Conservation (phyloP, 2,888 invertebrate genomes). For the Acanthosepion pharaonis region DNA sequence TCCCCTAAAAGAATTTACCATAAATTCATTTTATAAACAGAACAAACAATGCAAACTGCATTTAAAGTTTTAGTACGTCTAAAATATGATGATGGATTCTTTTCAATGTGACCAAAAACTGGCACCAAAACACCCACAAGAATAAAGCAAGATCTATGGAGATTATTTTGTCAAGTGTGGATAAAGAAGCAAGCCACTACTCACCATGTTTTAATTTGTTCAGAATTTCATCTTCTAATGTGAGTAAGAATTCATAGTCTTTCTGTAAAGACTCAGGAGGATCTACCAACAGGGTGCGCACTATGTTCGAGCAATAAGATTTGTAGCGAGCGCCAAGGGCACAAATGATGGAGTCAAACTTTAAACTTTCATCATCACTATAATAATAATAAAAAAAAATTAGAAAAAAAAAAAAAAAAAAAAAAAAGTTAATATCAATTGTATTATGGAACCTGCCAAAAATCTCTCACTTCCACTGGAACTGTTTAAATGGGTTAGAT, state of each 20-base stretch:
- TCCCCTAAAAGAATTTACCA: too few species aligned
- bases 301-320: constrained; percentile 97
- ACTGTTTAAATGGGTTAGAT: too few species aligned
- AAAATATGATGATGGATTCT: too few species aligned
- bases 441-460: too few species aligned
- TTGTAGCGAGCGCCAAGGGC: constrained; percentile 95
- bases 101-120: too few species aligned
- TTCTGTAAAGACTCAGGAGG: constrained; percentile 83
- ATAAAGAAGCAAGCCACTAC: constrained; percentile 14
- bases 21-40: too few species aligned
- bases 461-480: too few species aligned
- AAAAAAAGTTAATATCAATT: background rate
- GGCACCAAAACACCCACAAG: too few species aligned
- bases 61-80: too few species aligned
- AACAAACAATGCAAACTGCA: too few species aligned
- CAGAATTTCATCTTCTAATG: constrained; percentile 91
- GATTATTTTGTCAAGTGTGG: background rate
- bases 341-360: constrained; percentile 96
- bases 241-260: constrained; percentile 92
- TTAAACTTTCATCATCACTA: constrained; percentile 93
- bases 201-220: constrained; percentile 83
- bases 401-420: constrained; percentile 43
- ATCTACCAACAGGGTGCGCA: constrained; percentile 95
- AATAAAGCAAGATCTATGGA: too few species aligned
- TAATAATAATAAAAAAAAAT: constrained; percentile 50